Base-by-base conservation (phyloP, 2,797 vertebrate species). In the Scyliorhinus canicula region DNA sequence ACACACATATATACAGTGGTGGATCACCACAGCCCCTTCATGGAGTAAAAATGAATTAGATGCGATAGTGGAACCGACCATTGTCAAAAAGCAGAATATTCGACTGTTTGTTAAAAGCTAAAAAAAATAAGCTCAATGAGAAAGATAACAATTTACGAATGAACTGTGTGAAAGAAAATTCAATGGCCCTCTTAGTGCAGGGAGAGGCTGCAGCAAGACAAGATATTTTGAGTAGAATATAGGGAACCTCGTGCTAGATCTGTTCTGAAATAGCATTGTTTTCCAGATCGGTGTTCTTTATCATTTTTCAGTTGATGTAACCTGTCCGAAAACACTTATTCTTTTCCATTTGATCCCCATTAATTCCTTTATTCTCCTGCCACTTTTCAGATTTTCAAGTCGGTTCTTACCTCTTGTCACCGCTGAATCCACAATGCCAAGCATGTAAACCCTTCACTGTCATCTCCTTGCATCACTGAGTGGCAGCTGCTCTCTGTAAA, bases 391-490 rank as follows among this genome's bases (percentile, higher is more conserved):
- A 21, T 24, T 24, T 55, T 40, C 35, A 8, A 40, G 31, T 60
- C 55, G 26, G 16, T 24, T 60, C 55, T n/a, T 90, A 40, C 14
- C 55, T 91, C 44, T 91, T 9, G n/a, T 40, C 31, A 12, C 31
- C 28, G 12, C 26, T 91, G 88, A 40, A 21, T 40, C 5, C n/a
- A 9, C 21, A 7, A 35, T 12, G 28, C 35, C 86, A 90, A 35
- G 31, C 55, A 35, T n/a, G 14, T 57, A n/a, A 90, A n/a, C 52
- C 50, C 86, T 90, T 90, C 86, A 90, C 88, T 91, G 88, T 91
- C 57, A 63, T 24, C 7, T 40, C 4, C 57, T 21, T 65, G n/a
- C 40, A n/a, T 90, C 35, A 90, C 35, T 57, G 86, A 90, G n/a
- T 63, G 57, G 57, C 88, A 63, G 57, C n/a, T 91, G 24, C 24